A percentile compares a stretch with the other conserved stretches of the same genome.
Conservation (phyloP, 2,888 invertebrate species). For the Lasioglossum oenotherae region DNA sequence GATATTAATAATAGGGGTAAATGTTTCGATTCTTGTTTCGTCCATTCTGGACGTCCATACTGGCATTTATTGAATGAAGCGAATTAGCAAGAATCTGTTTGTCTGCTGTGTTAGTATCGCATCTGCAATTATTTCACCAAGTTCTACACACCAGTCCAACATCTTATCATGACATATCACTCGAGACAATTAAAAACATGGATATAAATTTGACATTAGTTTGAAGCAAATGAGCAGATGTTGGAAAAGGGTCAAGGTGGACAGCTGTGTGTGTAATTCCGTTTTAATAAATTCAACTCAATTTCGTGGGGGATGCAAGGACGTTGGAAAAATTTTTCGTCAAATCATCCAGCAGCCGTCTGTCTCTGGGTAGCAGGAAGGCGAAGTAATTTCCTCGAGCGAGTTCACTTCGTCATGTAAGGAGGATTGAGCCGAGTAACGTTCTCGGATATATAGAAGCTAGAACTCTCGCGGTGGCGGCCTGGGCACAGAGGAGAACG, state of each 20-base stretch:
- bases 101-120: background rate
- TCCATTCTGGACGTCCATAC: background rate
- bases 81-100: background rate
- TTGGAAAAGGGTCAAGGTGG: background rate
- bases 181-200: background rate
- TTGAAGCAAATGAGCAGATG: background rate
- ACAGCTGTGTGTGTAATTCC: constrained; percentile 20
- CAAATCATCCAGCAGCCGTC: constrained; percentile 69
- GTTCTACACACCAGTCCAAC: background rate
- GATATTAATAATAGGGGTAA: too few relatives aligned
- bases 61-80: too few relatives aligned
- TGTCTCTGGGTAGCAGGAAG: constrained; percentile 62
- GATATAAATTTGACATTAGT: background rate
- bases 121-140: background rate
- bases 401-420: constrained; percentile 70
- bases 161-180: background rate
- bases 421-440: constrained; percentile 67
- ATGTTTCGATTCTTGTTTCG: background rate
- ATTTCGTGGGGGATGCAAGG: constrained; percentile 39
- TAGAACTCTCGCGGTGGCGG: constrained; percentile 35
- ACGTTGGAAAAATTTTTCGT: constrained; percentile 67
- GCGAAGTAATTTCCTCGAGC: constrained; percentile 71
- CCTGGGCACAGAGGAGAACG: constrained; percentile 44
- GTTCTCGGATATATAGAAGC: constrained; percentile 46
- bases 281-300: constrained; percentile 51